These are phyloP conservation scores for Stenoptilia bipunctidactyla DNA, from an alignment of 2,888 invertebrate genomes.

Conservation along the genomic window DNA sequence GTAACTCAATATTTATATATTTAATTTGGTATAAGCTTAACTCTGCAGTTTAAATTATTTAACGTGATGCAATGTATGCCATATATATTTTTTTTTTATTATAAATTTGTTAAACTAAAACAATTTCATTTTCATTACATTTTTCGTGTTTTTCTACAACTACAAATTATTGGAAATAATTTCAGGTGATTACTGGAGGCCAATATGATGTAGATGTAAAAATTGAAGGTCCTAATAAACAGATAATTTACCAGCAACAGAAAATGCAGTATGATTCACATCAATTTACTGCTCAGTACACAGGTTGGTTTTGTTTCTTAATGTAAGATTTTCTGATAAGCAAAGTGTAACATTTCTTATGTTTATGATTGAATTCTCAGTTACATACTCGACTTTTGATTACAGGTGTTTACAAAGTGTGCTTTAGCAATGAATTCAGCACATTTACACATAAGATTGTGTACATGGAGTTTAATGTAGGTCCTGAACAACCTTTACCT, in stretches of 20 bases:
- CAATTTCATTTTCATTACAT: background rate
- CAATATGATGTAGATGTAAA: conserved; percentile 98
- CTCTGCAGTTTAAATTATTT: background rate
- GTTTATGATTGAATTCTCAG: no score
- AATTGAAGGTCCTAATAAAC: conserved; percentile 87
- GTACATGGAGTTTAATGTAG: conserved; percentile 98
- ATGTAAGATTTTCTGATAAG: background rate
- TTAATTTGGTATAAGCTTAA: no score
- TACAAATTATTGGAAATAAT: conserved; percentile 6
- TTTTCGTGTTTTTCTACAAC: no score
- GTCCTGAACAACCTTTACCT: conserved; percentile 88
- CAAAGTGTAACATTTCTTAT: no score
- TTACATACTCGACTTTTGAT: conserved; percentile 10
- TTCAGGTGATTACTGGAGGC: conserved; percentile 97
- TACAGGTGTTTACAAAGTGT: conserved; percentile 85
- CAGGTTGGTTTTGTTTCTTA: conserved; percentile 29
- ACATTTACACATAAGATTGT: conserved; percentile 98
- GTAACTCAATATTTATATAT: conserved; percentile 69
- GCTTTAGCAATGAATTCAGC: conserved; percentile 99
- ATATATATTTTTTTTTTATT: no score
- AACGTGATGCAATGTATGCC: background rate
- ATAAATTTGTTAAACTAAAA: no score
- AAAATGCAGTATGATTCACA: conserved; percentile 97
- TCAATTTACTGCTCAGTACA: conserved; percentile 80
- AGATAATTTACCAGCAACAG: conserved; percentile 90